A percentile compares a stretch with the other conserved stretches of the same genome.
Evolutionary conservation across 2,797 vertebrate species (phyloP).

Genomic region (Ispidina lecontei): DNA sequence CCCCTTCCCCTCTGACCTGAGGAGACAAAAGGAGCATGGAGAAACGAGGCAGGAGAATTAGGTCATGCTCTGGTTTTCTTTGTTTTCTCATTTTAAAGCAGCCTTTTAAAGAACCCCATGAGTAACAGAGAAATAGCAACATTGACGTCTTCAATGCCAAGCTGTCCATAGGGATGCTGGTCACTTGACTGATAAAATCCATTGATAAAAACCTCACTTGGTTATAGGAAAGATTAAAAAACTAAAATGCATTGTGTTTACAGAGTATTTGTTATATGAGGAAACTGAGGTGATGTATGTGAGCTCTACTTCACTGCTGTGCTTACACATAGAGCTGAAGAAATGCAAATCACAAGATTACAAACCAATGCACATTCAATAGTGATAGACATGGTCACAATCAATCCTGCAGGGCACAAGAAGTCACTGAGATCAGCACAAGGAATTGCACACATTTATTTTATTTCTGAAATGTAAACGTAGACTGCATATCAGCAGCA

Average conservation of each 20-base stretch:
- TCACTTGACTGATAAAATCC: neutral
- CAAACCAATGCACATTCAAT: no score
- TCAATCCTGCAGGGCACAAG: neutral
- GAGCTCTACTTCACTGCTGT: neutral
- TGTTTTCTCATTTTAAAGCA: neutral
- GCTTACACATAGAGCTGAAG: accelerated
- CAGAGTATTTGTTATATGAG: neutral
- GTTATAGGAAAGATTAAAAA: neutral
- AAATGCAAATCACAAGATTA: neutral
- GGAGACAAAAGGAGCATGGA: neutral
- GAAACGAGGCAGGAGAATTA: neutral
- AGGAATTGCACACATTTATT: neutral
- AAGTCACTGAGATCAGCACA: neutral
- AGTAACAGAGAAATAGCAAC: neutral
- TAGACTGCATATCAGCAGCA: neutral
- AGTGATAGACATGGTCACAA: neutral
- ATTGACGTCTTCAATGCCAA: neutral
- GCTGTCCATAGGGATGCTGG: neutral
- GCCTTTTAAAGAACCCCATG: neutral
- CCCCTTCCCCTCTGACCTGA: neutral
- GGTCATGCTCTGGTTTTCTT: neutral
- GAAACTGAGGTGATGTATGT: neutral
- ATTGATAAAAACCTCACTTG: neutral
- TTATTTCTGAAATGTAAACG: neutral
- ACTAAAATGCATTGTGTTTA: neutral